phyloP scores from a whole-genome alignment of 2,888 invertebrate species.

The Nephrocerus scutellatus region DNA sequence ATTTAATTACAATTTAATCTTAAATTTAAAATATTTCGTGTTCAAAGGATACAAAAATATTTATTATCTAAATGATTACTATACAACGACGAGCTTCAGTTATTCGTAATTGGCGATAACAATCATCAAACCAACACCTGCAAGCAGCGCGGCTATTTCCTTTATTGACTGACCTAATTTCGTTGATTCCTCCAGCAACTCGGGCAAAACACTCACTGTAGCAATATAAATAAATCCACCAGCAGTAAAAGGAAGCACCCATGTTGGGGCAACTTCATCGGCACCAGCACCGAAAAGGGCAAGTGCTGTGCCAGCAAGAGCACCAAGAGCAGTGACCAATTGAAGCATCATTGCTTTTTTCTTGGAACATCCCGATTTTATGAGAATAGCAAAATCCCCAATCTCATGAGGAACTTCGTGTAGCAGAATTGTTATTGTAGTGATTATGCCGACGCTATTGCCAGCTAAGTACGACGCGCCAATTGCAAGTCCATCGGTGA shows the following conservation, averaged over 20 bases:
- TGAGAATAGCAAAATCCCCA: slow-evolving; percentile 97
- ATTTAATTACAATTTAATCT: no score
- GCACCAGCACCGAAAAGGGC: slow-evolving; percentile 74
- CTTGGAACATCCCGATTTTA: slow-evolving; percentile 92
- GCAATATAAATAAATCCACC: slow-evolving; percentile 99
- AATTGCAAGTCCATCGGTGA: slow-evolving; percentile 98
- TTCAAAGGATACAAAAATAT: background rate
- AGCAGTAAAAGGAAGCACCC: slow-evolving; percentile 96
- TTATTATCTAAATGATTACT: background rate
- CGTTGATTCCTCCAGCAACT: slow-evolving; percentile 82
- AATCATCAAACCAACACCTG: slow-evolving; percentile 94
- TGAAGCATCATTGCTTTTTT: slow-evolving; percentile 93
- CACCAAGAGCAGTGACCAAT: slow-evolving; percentile 89
- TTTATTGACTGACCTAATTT: slow-evolving; percentile 82
- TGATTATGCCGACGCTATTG: slow-evolving; percentile 75
- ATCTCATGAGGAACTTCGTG: slow-evolving; percentile 99
- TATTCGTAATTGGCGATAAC: slow-evolving; percentile 65
- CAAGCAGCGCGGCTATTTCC: slow-evolving; percentile 80
- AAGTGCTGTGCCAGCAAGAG: slow-evolving; percentile 83
- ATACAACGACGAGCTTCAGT: no score
- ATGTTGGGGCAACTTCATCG: slow-evolving; percentile 64
- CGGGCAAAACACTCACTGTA: slow-evolving; percentile 97
- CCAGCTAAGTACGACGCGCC: slow-evolving; percentile 96
- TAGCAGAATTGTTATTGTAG: slow-evolving; percentile 90
- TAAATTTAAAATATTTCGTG: no score